Percentiles rank a stretch among this genome's conserved stretches.
These are phyloP conservation scores for Spheniscus humboldti DNA, from an alignment of 2,797 vertebrate species.

Conservation along the genomic window DNA sequence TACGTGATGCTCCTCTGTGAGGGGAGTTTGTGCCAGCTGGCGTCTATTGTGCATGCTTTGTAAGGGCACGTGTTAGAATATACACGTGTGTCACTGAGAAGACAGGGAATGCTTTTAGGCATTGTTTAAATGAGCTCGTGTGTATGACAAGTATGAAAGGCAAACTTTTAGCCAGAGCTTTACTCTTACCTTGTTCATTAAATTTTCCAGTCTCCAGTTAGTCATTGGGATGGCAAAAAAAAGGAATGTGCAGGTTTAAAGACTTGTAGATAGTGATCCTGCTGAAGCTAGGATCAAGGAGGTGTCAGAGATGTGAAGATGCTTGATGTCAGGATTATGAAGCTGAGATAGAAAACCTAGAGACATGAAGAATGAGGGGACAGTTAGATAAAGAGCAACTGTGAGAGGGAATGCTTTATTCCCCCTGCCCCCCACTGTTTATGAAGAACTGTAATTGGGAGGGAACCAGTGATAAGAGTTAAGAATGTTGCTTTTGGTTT, in stretches of 20 bases:
- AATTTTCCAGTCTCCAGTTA: background rate
- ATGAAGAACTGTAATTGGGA: background rate
- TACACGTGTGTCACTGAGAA: background rate
- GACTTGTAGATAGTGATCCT: background rate
- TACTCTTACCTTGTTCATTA: background rate
- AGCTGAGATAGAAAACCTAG: background rate
- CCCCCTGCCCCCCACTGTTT: background rate
- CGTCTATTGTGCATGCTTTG: background rate
- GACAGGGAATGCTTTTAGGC: background rate
- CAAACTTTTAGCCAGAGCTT: background rate
- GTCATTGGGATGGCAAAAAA: background rate
- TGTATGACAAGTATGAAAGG: background rate
- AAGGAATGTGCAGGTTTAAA: background rate
- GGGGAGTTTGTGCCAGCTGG: background rate
- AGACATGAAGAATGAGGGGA: background rate
- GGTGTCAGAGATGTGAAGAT: background rate
- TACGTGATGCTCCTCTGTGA: background rate
- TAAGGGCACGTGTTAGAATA: background rate
- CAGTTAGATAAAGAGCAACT: background rate
- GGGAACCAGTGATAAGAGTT: background rate
- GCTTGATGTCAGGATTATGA: background rate
- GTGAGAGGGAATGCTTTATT: background rate
- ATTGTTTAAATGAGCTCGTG: background rate
- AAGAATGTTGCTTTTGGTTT: constrained; percentile 15
- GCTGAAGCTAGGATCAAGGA: background rate